phyloP scores from a whole-genome alignment of 1,140 invertebrate genomes.

The Helicoverpa armigera region DNA sequence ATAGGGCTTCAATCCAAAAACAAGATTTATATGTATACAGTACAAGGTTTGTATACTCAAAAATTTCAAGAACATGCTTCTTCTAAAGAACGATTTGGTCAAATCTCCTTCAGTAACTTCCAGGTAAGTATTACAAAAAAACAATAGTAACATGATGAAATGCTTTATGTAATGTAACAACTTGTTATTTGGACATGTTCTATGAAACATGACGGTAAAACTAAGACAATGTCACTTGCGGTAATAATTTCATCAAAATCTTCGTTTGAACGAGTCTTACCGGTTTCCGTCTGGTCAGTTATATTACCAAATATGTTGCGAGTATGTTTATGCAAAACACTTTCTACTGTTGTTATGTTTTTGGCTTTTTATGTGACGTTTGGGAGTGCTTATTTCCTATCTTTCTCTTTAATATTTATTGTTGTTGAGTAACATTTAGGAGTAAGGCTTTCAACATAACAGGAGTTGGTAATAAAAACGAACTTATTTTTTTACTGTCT shows the following conservation, averaged over 20 bases:
- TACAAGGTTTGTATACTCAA: no score
- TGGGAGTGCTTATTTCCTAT: no score
- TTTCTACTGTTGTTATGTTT: slow-evolving; percentile 25
- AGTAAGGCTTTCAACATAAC: no score
- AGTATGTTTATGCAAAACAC: slow-evolving; percentile 14
- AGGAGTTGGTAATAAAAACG: no score
- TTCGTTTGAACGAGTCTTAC: not conserved
- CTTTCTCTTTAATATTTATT: no score
- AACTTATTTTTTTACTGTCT: no score
- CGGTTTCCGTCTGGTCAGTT: slow-evolving; percentile 8
- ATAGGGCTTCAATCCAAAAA: no score
- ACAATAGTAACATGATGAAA: not conserved
- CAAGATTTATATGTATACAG: no score
- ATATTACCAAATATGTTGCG: slow-evolving; percentile 9
- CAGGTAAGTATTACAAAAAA: not conserved
- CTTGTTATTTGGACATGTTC: not conserved
- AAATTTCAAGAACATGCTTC: no score
- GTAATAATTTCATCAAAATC: not conserved
- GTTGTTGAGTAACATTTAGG: no score
- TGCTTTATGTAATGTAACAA: not conserved
- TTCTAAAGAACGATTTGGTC: no score
- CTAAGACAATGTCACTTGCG: not conserved
- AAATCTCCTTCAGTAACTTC: no score
- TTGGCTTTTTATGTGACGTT: not conserved
- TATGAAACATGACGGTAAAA: slow-evolving; percentile 6